Base-by-base conservation (phyloP, 1,140 invertebrate genomes). In the Drosophila equinoxialis region DNA sequence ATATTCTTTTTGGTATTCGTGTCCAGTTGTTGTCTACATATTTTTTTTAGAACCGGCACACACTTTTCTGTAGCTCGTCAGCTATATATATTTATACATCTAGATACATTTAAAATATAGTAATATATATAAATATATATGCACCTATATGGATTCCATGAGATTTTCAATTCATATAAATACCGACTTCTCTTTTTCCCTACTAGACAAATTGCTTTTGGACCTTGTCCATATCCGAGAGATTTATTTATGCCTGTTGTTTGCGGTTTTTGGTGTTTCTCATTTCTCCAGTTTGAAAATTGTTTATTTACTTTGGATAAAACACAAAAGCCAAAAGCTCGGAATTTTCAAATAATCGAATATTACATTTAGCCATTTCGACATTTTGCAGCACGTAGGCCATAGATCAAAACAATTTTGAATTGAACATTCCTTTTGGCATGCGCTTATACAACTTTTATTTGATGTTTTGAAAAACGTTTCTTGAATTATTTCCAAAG, bases 21-120 rank as follows among this genome's bases (percentile, higher is more conserved):
- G 79, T 86, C 83, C 83, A 86, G 83, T 87, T 87, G 82, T 79
- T 79, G 83, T 67, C 81, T 71, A 82, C 79, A 79, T 30, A 30
- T 30, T 6, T 30, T 86, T 86, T 85, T 64, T 74, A 68, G 83
- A 66, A 26, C 63, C 69, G 66, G 78, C 78, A 81, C 82, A 86
- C 58, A 81, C 65, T 71, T 73, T 67, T 64, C 42, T 20, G 10
- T 39, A 13, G 37, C 11, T 39, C 37, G 14, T 48, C 6, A 17
- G 57, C 45, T 69, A 51, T 65, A 65, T 57, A 51, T 66, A 61
- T 48, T 33, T 35, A 17, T 6, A 30, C 6, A 30, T 30, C 30
- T 30, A 30, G 11, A 39, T 60, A 66, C 10, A 68, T 26, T 35
- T 35, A 20, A 62, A 23, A 42, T 42, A 45, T 45, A 33, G 41